phyloP scores from a whole-genome alignment of 2,888 invertebrate genomes.

The Trachelus stipa region DNA sequence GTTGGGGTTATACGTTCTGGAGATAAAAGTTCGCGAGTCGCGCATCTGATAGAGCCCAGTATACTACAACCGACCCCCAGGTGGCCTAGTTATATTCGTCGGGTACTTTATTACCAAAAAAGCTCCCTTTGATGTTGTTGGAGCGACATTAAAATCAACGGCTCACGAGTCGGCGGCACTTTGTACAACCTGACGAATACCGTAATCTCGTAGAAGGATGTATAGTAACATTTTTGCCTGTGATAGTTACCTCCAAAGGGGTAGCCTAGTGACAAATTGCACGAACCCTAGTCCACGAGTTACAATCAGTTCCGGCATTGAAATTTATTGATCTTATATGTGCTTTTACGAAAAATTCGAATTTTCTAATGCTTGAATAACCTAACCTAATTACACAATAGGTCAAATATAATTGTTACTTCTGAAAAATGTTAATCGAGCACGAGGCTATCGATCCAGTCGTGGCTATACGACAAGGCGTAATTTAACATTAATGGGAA shows the following conservation, averaged over 20 bases:
- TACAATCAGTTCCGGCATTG: not conserved
- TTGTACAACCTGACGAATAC: not conserved
- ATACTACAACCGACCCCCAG: not conserved
- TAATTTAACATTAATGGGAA: slow-evolving; percentile 10
- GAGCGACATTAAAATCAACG: slow-evolving; percentile 32
- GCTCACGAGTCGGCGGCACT: not conserved
- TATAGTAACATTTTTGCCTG: not conserved
- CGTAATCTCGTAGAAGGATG: not conserved
- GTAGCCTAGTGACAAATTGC: not conserved
- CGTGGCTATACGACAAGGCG: not conserved
- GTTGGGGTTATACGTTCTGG: not conserved
- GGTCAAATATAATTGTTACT: not conserved
- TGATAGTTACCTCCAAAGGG: not conserved
- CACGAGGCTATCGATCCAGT: not conserved
- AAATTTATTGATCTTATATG: not conserved
- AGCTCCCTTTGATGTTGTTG: slow-evolving; percentile 27
- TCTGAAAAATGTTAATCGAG: not conserved
- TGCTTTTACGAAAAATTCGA: not conserved
- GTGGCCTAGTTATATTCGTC: slow-evolving; percentile 30
- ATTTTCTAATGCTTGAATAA: not conserved
- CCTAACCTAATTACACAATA: not conserved
- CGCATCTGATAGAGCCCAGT: not conserved
- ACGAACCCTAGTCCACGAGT: not conserved
- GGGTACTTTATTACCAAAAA: slow-evolving; percentile 23
- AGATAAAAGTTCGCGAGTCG: not conserved